Conservation (phyloP, 1,140 invertebrate genomes). For the Drosophila burlai region DNA sequence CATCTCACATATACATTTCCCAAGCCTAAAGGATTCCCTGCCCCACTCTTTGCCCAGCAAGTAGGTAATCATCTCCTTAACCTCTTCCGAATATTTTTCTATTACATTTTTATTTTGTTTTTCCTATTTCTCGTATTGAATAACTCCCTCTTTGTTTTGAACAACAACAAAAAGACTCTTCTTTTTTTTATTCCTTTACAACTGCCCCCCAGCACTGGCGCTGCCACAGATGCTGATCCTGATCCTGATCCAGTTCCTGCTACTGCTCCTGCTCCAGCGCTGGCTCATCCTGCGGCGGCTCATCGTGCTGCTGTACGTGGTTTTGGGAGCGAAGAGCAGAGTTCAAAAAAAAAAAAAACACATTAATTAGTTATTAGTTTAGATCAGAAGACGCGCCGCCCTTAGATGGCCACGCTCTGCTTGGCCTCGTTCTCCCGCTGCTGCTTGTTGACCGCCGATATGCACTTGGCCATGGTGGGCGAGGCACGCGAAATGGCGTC, state of each 20-base stretch:
- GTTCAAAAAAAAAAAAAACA: constrained; percentile 53
- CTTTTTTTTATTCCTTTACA: constrained; percentile 45
- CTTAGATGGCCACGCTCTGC: constrained; percentile 63
- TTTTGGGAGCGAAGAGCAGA: constrained; percentile 51
- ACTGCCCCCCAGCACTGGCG: constrained; percentile 22
- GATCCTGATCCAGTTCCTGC: constrained; percentile 3
- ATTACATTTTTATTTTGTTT: constrained; percentile 72
- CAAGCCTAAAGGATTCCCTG: background rate
- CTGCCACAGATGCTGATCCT: constrained; percentile 22
- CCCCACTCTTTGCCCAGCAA: background rate
- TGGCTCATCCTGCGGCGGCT: constrained; percentile 19
- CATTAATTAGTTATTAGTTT: constrained; percentile 77
- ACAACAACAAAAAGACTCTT: constrained; percentile 63
- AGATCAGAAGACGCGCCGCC: constrained; percentile 45
- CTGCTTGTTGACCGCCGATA: constrained; percentile 93
- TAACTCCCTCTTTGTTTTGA: constrained; percentile 63
- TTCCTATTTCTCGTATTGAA: constrained; percentile 59
- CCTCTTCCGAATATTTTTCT: constrained; percentile 35
- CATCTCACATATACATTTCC: background rate
- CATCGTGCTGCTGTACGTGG: constrained; percentile 22
- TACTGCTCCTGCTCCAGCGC: constrained; percentile 6
- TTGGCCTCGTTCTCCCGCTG: constrained; percentile 69
- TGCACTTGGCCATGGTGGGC: constrained; percentile 99
- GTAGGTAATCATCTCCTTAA: no score
- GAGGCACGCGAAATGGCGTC: constrained; percentile 98